phyloP scores from a whole-genome alignment of 2,888 invertebrate genomes.

The Drosophila merina region DNA sequence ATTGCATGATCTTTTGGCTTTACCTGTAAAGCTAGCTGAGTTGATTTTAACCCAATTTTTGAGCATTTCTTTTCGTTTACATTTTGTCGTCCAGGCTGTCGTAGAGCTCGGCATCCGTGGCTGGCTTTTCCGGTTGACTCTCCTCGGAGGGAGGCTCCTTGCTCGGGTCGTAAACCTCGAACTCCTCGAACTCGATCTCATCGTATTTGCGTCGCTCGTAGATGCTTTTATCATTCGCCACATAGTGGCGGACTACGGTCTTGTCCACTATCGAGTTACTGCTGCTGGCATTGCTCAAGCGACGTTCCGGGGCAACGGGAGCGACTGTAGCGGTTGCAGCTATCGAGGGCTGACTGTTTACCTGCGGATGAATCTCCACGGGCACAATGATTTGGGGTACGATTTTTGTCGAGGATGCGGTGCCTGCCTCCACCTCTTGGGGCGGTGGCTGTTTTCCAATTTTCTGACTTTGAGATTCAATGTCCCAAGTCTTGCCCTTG shows the following conservation, averaged over 20 bases:
- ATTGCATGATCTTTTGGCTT: conserved; percentile 60
- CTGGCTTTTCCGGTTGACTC: conserved; percentile 25
- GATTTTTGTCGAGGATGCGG: background rate
- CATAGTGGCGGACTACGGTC: conserved; percentile 87
- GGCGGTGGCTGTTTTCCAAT: conserved; percentile 27
- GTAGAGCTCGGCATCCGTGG: conserved; percentile 64
- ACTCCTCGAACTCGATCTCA: conserved; percentile 94
- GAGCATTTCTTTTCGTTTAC: conserved; percentile 44
- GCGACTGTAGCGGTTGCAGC: background rate
- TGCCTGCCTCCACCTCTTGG: conserved; percentile 4
- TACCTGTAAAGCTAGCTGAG: conserved; percentile 55
- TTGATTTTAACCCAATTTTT: conserved; percentile 2
- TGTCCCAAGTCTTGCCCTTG: conserved; percentile 19
- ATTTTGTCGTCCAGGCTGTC: conserved; percentile 82
- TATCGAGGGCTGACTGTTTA: conserved; percentile 15
- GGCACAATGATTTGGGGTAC: conserved; percentile 76
- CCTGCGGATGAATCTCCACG: conserved; percentile 71
- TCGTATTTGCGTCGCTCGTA: conserved; percentile 88
- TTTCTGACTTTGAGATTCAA: conserved; percentile 32
- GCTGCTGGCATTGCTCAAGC: conserved; percentile 76
- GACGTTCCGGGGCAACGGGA: conserved; percentile 36
- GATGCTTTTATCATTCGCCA: conserved; percentile 87
- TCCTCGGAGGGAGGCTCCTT: conserved; percentile 62
- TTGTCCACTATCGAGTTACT: conserved; percentile 76
- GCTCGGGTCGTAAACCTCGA: conserved; percentile 87